These are phyloP conservation scores for Sebastes wilsoni DNA, from an alignment of 2,797 vertebrate species.

Conservation along the genomic window DNA sequence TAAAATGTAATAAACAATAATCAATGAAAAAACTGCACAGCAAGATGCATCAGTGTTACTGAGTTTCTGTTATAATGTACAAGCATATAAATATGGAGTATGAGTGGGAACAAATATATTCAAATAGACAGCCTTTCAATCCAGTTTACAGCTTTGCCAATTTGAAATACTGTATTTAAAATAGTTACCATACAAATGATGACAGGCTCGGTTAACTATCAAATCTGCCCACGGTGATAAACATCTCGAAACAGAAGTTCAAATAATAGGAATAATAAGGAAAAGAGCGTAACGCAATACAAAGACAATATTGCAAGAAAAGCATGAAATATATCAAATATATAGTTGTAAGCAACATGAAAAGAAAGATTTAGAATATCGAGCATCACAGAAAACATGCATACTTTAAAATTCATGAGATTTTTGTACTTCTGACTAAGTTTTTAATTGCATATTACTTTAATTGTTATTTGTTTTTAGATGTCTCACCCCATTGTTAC, in stretches of 20 bases:
- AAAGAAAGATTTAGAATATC: background rate
- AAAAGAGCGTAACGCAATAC: background rate
- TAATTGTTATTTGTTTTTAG: background rate
- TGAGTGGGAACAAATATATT: background rate
- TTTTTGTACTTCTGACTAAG: too few relatives aligned
- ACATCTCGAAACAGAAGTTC: background rate
- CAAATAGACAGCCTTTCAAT: background rate
- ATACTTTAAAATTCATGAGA: too few relatives aligned
- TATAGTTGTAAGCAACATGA: background rate
- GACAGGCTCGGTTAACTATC: background rate
- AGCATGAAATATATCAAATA: background rate
- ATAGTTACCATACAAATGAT: background rate
- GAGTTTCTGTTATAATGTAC: background rate
- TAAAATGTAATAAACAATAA: background rate
- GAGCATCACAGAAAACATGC: background rate
- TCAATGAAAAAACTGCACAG: background rate
- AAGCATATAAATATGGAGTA: background rate
- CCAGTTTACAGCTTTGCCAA: background rate
- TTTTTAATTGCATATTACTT: background rate
- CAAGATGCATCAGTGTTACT: background rate
- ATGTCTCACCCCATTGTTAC: background rate
- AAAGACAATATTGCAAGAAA: background rate
- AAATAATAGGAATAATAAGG: background rate
- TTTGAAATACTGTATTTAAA: background rate
- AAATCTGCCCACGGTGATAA: background rate